A percentile compares a stretch with the other conserved stretches of the same genome.
These are phyloP conservation scores for Alloplasta piceator DNA, from an alignment of 2,888 invertebrate genomes.

Conservation along the genomic window DNA sequence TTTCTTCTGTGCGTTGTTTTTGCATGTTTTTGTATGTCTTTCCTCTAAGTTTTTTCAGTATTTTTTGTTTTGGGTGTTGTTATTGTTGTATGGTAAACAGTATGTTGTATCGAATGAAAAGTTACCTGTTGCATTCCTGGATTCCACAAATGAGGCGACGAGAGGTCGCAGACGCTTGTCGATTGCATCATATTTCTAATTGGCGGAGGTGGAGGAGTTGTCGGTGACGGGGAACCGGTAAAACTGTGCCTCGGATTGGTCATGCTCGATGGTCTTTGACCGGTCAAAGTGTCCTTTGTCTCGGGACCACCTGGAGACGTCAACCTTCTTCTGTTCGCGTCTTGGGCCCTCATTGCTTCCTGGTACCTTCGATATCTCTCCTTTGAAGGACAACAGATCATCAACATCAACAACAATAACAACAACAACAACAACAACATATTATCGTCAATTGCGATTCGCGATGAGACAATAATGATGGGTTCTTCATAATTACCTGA, in stretches of 20 bases:
- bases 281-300: slow-evolving; percentile 69
- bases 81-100: neutral
- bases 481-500: slow-evolving; percentile 72
- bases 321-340: slow-evolving; percentile 81
- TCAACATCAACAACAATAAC: neutral
- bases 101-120: no score
- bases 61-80: neutral
- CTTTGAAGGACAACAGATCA: slow-evolving; percentile 64
- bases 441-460: neutral
- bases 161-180: slow-evolving; percentile 80
- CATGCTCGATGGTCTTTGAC: slow-evolving; percentile 74
- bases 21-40: no score
- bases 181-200: slow-evolving; percentile 79
- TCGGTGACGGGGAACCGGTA: slow-evolving; percentile 68
- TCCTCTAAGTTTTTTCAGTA: no score
- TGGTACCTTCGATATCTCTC: slow-evolving; percentile 82
- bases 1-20: no score
- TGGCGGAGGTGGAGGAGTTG: slow-evolving; percentile 73
- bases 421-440: neutral
- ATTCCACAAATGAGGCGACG: slow-evolving; percentile 77
- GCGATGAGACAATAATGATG: no score
- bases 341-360: slow-evolving; percentile 86
- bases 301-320: slow-evolving; percentile 71
- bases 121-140: slow-evolving; percentile 86
- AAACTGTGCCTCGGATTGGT: slow-evolving; percentile 73